A percentile compares a stretch with the other conserved stretches of the same genome.
These are phyloP conservation scores for Pachyrhynchus sulphureomaculatus DNA, from an alignment of 1,140 invertebrate species.

Conservation along the genomic window DNA sequence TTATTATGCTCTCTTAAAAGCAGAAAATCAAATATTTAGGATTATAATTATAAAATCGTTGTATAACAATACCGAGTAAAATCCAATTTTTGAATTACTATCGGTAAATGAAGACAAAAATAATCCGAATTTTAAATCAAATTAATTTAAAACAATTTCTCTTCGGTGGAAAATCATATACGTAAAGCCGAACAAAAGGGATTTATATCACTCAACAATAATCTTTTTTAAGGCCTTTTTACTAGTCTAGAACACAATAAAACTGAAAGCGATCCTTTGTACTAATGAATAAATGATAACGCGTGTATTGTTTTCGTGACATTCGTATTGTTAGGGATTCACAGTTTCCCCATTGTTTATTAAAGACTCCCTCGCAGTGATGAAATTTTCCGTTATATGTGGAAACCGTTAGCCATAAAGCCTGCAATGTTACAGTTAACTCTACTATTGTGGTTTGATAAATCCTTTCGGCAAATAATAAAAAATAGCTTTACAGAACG, in stretches of 20 bases:
- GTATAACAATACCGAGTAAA: too few species aligned
- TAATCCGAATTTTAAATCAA: too few species aligned
- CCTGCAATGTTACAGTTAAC: neutral
- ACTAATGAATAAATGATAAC: slow-evolving; percentile 31
- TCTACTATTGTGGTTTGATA: neutral
- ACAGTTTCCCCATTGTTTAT: slow-evolving; percentile 25
- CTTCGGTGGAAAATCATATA: too few species aligned
- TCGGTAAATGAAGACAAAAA: too few species aligned
- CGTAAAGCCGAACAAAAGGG: slow-evolving; percentile 1
- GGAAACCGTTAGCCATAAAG: neutral
- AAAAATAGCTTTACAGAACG: too few species aligned
- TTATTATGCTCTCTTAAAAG: too few species aligned
- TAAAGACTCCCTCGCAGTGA: slow-evolving; percentile 8
- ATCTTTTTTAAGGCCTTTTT: slow-evolving; percentile 19
- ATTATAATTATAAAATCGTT: too few species aligned
- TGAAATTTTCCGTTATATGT: slow-evolving; percentile 17
- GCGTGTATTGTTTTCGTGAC: slow-evolving; percentile 28
- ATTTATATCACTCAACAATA: slow-evolving; percentile 12
- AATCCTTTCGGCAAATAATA: too few species aligned
- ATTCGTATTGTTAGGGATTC: slow-evolving; percentile 26
- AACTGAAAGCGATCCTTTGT: slow-evolving; percentile 28
- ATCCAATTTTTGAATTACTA: too few species aligned
- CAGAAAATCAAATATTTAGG: too few species aligned
- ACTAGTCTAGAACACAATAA: slow-evolving; percentile 11
- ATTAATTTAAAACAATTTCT: too few species aligned